Evolutionary conservation across 2,113 vertebrate species (phyloP), one percentile per base, ranked within the genome.

Genomic region (Caretta caretta): DNA sequence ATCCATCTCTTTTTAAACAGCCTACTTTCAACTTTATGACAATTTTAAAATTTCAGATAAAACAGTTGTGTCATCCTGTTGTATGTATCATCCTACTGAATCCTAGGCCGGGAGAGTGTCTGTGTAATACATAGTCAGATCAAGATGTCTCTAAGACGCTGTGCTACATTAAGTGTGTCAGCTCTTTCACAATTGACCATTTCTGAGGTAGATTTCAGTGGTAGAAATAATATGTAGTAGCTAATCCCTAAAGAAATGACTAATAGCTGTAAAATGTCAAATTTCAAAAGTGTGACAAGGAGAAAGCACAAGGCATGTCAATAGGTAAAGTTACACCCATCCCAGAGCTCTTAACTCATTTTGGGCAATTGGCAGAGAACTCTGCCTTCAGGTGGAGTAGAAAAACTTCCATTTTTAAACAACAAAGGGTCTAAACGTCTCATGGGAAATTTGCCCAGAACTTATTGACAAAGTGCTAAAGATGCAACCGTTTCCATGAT

Each of bases 1-100:
- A 75, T 0, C 17, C 83, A 95, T 92, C 88, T 81, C 49, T 88
- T 95, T 96, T 92, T 75, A 96, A 96, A 94, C 81, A 91, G 57
- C 90, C 95, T 84, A 50, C 87, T 69, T 95, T 97, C 83, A 38
- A 48, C 86, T 65, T 90, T 59, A 56, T 93, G 93, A n/a, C 62
- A 94, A 72, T 72, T 72, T 12, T 89, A 93, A 90, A 79, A 65
- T 93, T 89, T 24, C 76, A 86, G 90, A 93, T 76, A 87, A 90
- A 38, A 51, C 38, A 65, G 4, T 49, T 12, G 3, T 62, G 17
- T 88, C 86, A 35, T 35, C n/a, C n/a, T 86, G 29, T 59, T 38
- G 6, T 80, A 16, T 92, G 0, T 86, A 65, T 50, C 80, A 8
- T 92, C 91, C 78, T 85, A 50, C n/a, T 86, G 56, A 86, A 86